Conservation (phyloP, 2,888 invertebrate genomes). For the Noctua janthe region DNA sequence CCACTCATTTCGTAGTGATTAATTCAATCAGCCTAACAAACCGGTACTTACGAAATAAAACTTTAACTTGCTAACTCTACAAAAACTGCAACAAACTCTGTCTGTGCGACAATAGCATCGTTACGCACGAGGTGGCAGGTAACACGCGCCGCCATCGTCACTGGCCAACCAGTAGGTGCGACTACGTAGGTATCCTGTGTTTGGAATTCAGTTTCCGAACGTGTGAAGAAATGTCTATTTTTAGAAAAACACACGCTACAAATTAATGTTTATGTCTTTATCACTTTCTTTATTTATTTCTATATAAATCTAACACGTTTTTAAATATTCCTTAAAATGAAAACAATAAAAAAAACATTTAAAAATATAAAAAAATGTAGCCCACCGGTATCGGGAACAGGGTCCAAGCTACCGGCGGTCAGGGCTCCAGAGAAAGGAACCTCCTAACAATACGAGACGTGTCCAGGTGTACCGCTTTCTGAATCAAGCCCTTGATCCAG, state of each 20-base stretch:
- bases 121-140: conserved; percentile 24
- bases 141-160: background rate
- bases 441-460: too few relatives aligned
- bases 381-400: too few relatives aligned
- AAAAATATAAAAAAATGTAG: too few relatives aligned
- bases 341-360: too few relatives aligned
- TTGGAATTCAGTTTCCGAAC: background rate
- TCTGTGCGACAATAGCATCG: background rate
- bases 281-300: too few relatives aligned
- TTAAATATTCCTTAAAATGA: too few relatives aligned
- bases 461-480: too few relatives aligned
- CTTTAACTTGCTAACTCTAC: background rate
- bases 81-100: conserved; percentile 15
- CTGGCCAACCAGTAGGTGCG: background rate
- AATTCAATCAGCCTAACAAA: background rate
- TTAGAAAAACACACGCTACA: background rate
- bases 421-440: too few relatives aligned
- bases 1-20: background rate
- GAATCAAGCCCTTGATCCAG: too few relatives aligned
- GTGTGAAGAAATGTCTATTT: background rate
- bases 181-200: background rate
- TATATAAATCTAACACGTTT: too few relatives aligned
- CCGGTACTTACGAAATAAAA: background rate
- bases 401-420: too few relatives aligned
- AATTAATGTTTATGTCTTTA: background rate